Base-by-base conservation (phyloP, 2,797 vertebrate genomes). In the Phylloscopus collybita region DNA sequence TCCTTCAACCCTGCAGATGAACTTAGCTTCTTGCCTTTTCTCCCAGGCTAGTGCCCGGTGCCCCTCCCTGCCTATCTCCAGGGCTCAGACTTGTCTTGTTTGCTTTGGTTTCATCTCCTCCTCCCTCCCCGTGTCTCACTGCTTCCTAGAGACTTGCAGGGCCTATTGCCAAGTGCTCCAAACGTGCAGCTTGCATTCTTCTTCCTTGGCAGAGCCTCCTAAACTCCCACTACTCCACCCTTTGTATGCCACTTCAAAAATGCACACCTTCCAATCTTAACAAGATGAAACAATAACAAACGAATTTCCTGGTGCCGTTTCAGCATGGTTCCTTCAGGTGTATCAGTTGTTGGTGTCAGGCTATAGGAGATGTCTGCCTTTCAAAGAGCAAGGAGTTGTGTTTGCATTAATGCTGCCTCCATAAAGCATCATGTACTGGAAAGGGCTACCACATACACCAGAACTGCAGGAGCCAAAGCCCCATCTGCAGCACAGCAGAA, bases 151-250 rank as follows among this genome's bases (percentile, higher is more conserved):
- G 75, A 42, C 51, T 81, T 45, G 21, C 26, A 22, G 11, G 79
- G 75, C 62, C 54, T 65, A 27, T 44, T 90, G 69, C 80, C 44
- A 83, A 86, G 50, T 51, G 59, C 66, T 80, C 86, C 59, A 75
- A 74, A 90, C 44, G 29, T 25, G 25, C 72, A 42, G 62, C 67
- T 90, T 76, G 70, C n/a, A 7, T 92, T 83, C 73, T 80, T 61
- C 72, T 90, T 92, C 36, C 56, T 86, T 92, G 91, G 85, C 73
- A 96, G 82, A 93, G 54, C 45, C 62, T 90, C 85, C 85, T 61
- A 79, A 78, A 65, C 75, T 92, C 70, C 66, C 60, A 50, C 76
- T 65, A 22, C 45, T 80, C 62, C 54, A 91, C 84, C 57, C 45
- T 83, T 86, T 74, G 47, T 90, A 62, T 70, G 36, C 50, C 65